Evolutionary conservation across 2,113 vertebrate species (phyloP), one percentile per base, ranked within the genome.

Genomic region (Polyodon spathula): DNA sequence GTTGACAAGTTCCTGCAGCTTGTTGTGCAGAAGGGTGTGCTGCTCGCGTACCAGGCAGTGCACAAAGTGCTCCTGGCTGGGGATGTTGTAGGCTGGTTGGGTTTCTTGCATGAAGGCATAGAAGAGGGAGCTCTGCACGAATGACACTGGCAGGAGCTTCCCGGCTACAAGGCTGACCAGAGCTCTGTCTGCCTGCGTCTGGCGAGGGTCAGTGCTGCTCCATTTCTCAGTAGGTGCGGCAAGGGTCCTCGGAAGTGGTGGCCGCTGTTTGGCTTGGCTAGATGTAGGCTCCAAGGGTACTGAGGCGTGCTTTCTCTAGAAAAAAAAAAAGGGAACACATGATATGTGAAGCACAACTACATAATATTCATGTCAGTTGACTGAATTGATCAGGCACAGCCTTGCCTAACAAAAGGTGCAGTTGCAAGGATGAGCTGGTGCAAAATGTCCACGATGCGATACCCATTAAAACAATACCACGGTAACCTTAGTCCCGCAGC

Each of bases 291-390:
- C 51, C 59, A 61, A 15, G 43, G 53, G 39, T 16, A 65, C 54
- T n/a, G 56, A 59, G 40, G 63, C 63, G 15, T 65, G 50, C 41
- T 59, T 63, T 16, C 56, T 56, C 62, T 63, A 8, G 4, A 15
- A 51, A 10, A 15, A n/a, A 27, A 10, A 11, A 14, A 43, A 56
- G 40, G 40, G 4, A 14, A 2, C 11, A 42, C 12, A 7, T 1
- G 8, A 43, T 42, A 16, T 61, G 7, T 6, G 14, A 42, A 5
- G 40, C 40, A 58, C 4, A 41, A 42, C 39, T 38, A n/a, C n/a
- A n/a, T n/a, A n/a, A n/a, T n/a, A n/a, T n/a, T n/a, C n/a, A n/a
- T n/a, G n/a, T n/a, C n/a, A n/a, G n/a, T n/a, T n/a, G n/a, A n/a
- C n/a, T n/a, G n/a, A n/a, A n/a, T n/a, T n/a, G n/a, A n/a, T n/a